Evolutionary conservation across 2,888 invertebrate species (phyloP), one percentile per base, ranked within the genome.

Genomic region (Thymelicus acteon): DNA sequence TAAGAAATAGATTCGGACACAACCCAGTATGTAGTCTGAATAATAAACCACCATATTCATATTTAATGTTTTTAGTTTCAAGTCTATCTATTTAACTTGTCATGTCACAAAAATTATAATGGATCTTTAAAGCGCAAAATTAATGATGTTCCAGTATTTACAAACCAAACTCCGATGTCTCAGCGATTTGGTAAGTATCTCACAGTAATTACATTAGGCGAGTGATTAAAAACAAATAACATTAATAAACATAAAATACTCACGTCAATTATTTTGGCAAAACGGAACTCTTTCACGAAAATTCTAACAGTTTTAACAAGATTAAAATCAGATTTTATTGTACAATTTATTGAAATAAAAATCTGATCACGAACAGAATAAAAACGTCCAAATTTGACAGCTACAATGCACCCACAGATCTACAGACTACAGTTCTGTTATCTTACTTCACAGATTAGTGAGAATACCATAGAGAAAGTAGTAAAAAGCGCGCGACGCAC

Each of bases 201-300:
- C 66, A 8, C 66, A 58, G 47, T 66, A 66, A 66, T 66, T 66
- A 47, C 66, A 66, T 66, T 66, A 66, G 15, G 15, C 47, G 47
- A 31, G n/a, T 37, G 47, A 47, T 47, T 39, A 47, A 66, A 47
- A 66, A 58, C 47, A 66, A 66, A 58, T 66, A 15, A 40, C 37
- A 58, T 15, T n/a, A 6, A 47, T 8, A n/a, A 15, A 24, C 8
- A 24, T 24, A 2, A 58, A 7, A 47, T 47, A 66, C 66, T 66
- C 37, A 65, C 65, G 12, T 39, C 15, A 65, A 57, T 39, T 40
- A 44, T 65, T 64, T 10, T 40, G 19, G 52, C 54, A 52, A n/a
- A 19, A 31, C 13, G 15, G 58, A 37, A 58, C 37, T 66, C 47
- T 58, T 65, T 58, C 48, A 48, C 24, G 7, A n/a, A 48, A 60